A percentile compares a stretch with the other conserved stretches of the same genome.
Conservation (phyloP, 2,888 invertebrate genomes). For the Scaptodrosophila latifasciaeformis region DNA sequence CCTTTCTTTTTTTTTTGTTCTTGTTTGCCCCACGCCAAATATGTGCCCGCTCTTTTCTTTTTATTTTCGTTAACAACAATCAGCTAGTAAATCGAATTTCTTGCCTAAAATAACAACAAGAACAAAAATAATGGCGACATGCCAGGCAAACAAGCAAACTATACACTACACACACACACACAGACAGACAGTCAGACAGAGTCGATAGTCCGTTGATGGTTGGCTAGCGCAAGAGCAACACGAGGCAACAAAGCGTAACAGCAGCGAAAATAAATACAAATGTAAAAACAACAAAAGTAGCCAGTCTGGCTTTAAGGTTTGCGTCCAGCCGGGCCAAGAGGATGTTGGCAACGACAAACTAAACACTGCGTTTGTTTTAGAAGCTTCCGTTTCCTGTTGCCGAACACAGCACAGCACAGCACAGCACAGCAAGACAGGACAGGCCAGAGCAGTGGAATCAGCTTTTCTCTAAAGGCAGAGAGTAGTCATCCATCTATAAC, state of each 20-base stretch:
- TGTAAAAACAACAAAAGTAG: conserved; percentile 25
- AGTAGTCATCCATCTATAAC: conserved; percentile 44
- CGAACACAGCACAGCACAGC: conserved; percentile 24
- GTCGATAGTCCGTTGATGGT: too few relatives aligned
- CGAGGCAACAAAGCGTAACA: conserved; percentile 41
- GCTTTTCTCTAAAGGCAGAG: too few relatives aligned
- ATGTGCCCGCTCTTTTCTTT: not conserved
- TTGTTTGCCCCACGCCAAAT: conserved; percentile 1
- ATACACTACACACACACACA: not conserved
- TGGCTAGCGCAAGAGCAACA: too few relatives aligned
- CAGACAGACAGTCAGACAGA: too few relatives aligned
- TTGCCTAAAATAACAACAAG: conserved; percentile 59
- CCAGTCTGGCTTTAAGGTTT: too few relatives aligned
- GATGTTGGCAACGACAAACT: conserved; percentile 36
- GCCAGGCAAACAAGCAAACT: not conserved
- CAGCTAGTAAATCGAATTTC: conserved; percentile 67
- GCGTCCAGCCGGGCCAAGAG: not conserved
- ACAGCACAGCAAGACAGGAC: too few relatives aligned
- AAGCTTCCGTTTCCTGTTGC: conserved; percentile 61
- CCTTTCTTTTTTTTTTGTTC: conserved; percentile 6
- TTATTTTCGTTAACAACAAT: conserved; percentile 53
- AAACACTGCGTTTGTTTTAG: conserved; percentile 66
- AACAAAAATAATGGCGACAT: conserved; percentile 5
- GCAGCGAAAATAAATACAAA: conserved; percentile 55
- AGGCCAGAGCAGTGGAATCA: too few relatives aligned